Conservation (phyloP, 2,113 vertebrate genomes). For the Eurystomus gularis region DNA sequence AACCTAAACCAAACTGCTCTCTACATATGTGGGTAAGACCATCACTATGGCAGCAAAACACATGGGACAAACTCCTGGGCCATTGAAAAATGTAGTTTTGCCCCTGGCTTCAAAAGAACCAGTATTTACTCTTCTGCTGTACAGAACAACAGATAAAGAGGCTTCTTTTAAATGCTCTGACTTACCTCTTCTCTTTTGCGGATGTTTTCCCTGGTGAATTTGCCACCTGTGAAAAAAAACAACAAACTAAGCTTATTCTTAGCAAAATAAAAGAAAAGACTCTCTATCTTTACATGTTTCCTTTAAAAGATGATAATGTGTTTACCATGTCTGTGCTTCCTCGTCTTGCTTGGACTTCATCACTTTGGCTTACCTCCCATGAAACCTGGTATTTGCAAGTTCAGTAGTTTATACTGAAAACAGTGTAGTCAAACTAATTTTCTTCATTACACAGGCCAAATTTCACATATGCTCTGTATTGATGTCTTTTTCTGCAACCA, state of each 20-base stretch:
- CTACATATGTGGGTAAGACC: not conserved
- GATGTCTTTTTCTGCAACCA: conserved; percentile 30
- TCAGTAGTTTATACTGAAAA: not conserved
- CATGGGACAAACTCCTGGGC: not conserved
- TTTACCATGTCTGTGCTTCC: conserved; percentile 32
- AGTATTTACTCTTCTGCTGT: not conserved
- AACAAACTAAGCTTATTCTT: not conserved
- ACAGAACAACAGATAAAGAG: not conserved
- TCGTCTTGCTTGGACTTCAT: conserved; percentile 18
- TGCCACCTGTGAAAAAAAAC: not conserved
- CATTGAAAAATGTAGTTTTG: not conserved
- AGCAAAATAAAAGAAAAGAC: not conserved
- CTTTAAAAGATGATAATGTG: conserved; percentile 13
- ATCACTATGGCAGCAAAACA: not conserved
- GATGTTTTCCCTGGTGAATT: conserved; percentile 7
- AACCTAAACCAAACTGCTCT: not conserved
- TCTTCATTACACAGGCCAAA: not conserved
- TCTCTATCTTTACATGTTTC: conserved; percentile 9
- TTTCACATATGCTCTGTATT: not conserved
- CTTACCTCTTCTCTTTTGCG: not conserved
- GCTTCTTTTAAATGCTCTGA: not conserved
- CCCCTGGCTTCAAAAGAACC: not conserved
- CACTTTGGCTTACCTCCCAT: not conserved
- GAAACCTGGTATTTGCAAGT: not conserved
- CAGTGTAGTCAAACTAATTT: not conserved